phyloP scores from a whole-genome alignment of 2,113 vertebrate species.

The Tiliqua scincoides region DNA sequence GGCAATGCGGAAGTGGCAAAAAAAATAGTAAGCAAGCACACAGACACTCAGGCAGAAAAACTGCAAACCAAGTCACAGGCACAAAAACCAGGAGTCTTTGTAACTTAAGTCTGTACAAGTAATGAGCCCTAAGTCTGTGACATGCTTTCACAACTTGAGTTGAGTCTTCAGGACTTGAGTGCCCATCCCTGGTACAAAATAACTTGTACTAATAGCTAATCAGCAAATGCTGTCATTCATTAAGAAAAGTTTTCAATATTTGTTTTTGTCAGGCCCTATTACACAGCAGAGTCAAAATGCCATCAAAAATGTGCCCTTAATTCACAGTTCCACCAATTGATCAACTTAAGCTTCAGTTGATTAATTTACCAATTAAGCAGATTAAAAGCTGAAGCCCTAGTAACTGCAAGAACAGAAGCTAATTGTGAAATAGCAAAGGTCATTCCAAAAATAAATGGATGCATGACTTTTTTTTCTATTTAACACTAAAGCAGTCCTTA shows the following conservation, averaged over 20 bases:
- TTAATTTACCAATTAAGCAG: background rate
- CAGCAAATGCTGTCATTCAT: background rate
- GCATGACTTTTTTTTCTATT: background rate
- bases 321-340: too few relatives aligned
- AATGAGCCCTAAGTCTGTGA: too few relatives aligned
- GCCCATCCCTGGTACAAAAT: too few relatives aligned
- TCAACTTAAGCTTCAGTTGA: background rate
- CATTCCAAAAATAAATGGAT: constrained; percentile 45
- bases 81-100: too few relatives aligned
- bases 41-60: too few relatives aligned
- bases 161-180: too few relatives aligned
- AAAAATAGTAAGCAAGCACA: too few relatives aligned
- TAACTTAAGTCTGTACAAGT: too few relatives aligned
- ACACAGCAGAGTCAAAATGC: background rate
- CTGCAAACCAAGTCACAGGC: too few relatives aligned
- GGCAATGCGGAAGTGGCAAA: too few relatives aligned
- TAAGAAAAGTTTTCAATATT: background rate
- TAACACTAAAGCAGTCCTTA: background rate
- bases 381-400: background rate
- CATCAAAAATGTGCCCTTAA: background rate
- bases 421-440: background rate
- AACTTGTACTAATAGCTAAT: too few relatives aligned
- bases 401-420: background rate
- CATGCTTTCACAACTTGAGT: too few relatives aligned
- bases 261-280: background rate